Evolutionary conservation across 1,140 invertebrate genomes (phyloP).

Genomic region (Leptonema lineaticorne): DNA sequence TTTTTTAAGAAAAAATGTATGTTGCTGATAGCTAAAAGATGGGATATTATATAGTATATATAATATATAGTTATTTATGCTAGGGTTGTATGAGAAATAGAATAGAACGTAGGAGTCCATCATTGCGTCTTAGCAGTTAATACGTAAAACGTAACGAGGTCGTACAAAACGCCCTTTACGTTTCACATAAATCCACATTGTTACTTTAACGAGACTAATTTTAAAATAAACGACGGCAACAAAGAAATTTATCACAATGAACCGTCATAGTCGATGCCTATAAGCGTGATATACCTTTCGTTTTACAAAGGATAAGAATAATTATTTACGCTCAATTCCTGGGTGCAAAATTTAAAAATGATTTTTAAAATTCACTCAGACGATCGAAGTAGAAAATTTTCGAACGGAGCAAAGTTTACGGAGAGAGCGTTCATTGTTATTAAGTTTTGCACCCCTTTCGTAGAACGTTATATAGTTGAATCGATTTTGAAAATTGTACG

Average conservation of each 20-base stretch:
- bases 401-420: background rate
- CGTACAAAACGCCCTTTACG: slow-evolving; percentile 13
- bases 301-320: too few species aligned
- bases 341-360: too few species aligned
- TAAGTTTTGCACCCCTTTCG: background rate
- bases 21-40: too few species aligned
- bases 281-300: too few species aligned
- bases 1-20: too few species aligned
- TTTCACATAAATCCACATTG: slow-evolving; percentile 9
- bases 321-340: too few species aligned
- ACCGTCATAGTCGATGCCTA: too few species aligned
- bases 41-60: too few species aligned
- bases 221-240: too few species aligned
- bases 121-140: slow-evolving; percentile 15
- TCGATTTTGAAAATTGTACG: slow-evolving; percentile 6
- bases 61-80: slow-evolving; percentile 24
- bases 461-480: slow-evolving; percentile 9
- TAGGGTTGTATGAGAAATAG: background rate
- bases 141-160: slow-evolving; percentile 4
- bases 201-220: slow-evolving; percentile 8
- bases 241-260: too few species aligned
- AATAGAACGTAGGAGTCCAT: background rate
- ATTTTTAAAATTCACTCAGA: background rate
- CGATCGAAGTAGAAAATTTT: background rate
- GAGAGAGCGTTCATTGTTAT: slow-evolving; percentile 6